Evolutionary conservation across 2,888 invertebrate genomes (phyloP).

Genomic region (Tachina grossa): DNA sequence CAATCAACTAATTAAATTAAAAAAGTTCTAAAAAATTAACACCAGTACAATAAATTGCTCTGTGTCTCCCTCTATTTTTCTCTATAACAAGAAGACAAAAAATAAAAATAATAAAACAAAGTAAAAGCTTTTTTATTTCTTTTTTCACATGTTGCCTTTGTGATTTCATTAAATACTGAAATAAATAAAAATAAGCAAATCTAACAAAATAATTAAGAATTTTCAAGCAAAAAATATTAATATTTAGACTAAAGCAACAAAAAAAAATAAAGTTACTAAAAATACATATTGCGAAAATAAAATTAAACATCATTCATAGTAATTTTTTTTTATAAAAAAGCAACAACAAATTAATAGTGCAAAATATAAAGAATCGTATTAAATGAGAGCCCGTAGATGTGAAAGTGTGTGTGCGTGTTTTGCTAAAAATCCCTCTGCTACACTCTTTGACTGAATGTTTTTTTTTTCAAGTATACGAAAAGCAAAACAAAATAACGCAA

Average conservation of each 20-base stretch:
- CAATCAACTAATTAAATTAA: slow-evolving; percentile 29
- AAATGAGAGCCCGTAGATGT: slow-evolving; percentile 36
- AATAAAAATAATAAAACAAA: slow-evolving; percentile 16
- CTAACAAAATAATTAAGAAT: slow-evolving; percentile 16
- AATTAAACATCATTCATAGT: neutral
- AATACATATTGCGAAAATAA: neutral
- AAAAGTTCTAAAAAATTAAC: slow-evolving; percentile 36
- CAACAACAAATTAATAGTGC: slow-evolving; percentile 45
- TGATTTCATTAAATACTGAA: slow-evolving; percentile 25
- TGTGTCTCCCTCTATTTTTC: slow-evolving; percentile 34
- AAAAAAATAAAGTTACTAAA: slow-evolving; percentile 20
- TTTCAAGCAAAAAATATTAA: neutral
- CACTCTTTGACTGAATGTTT: neutral
- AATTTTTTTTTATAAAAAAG: neutral
- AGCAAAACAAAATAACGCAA: slow-evolving; percentile 52
- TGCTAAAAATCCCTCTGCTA: neutral
- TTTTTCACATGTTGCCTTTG: slow-evolving; percentile 65
- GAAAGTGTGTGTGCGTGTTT: slow-evolving; percentile 3
- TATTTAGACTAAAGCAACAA: neutral
- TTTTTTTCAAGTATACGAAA: neutral
- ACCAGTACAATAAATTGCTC: slow-evolving; percentile 39
- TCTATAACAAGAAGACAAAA: slow-evolving; percentile 1
- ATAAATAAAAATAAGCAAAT: neutral
- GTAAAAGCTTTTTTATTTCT: slow-evolving; percentile 50
- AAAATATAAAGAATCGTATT: slow-evolving; percentile 32